Base-by-base conservation (phyloP, 2,113 vertebrate species). In the Oriolus oriolus region DNA sequence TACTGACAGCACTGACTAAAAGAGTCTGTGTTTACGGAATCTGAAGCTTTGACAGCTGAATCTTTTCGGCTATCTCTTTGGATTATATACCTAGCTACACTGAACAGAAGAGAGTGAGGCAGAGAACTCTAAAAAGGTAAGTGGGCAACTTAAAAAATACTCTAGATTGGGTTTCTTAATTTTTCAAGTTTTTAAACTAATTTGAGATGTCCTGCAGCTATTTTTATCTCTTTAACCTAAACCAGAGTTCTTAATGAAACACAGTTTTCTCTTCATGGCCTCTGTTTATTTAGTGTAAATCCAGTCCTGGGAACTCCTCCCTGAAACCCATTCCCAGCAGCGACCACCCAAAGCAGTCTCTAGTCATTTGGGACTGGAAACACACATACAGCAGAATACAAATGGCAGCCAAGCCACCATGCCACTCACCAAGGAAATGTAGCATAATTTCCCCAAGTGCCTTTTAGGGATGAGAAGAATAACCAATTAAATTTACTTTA, bases 191-290 rank as follows among this genome's bases (percentile, higher is more conserved):
- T 88, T 80, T 47, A 59, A 94, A 74, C 9, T 65, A 68, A 81
- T 83, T 81, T 86, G 63, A 77, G 39, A 93, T 56, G 41, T 59
- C 61, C 45, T 65, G 30, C n/a, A 83, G 53, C 27, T 95, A 93
- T 94, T 95, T 96, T 96, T 95, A 90, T 77, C 75, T 35, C 21
- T 83, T 91, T 69, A 89, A 83, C 45, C 31, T 77, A 90, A 94
- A 76, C 21, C 21, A 85, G 33, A 11, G 49, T 27, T 95, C 54
- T 54, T 83, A 87, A 91, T 83, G 71, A 94, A 93, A 91, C 45
- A 81, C 73, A 82, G 50, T 90, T 66, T 94, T 77, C 27, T 53
- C 18, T 24, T 76, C 31, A 33, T 11, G 42, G 35, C 9, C 39
- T 69, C 52, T 88, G 65, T 85, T 95, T 87, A 85, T 64, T 87